Conservation (phyloP, 1,140 invertebrate genomes). For the Danaus melanippus region DNA sequence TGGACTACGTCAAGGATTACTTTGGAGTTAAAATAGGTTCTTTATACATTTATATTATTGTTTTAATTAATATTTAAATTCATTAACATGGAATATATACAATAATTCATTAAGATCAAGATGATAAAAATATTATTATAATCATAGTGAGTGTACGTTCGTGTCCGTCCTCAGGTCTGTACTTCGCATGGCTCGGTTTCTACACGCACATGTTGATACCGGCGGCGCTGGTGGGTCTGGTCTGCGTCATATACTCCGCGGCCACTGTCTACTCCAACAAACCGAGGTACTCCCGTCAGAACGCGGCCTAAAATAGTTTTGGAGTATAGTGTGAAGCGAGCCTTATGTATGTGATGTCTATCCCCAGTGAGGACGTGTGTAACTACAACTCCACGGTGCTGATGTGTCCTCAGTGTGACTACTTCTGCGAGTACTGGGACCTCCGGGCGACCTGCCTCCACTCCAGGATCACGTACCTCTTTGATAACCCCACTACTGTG, state of each 20-base stretch:
- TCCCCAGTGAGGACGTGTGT: constrained; percentile 87
- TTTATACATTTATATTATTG: neutral
- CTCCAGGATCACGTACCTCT: constrained; percentile 91
- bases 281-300: constrained; percentile 76
- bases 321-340: neutral
- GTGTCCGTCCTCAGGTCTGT: constrained; percentile 73
- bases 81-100: neutral
- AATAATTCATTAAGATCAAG: neutral
- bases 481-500: constrained; percentile 95
- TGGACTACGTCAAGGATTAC: constrained; percentile 91
- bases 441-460: constrained; percentile 90
- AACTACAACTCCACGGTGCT: constrained; percentile 68
- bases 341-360: constrained; percentile 9
- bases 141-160: neutral
- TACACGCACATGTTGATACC: constrained; percentile 95
- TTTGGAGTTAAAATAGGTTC: constrained; percentile 93
- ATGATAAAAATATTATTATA: too few relatives aligned
- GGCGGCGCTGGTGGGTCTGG: constrained; percentile 85
- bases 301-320: neutral
- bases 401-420: constrained; percentile 92
- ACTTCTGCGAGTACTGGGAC: constrained; percentile 90
- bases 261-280: constrained; percentile 80
- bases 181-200: constrained; percentile 98
- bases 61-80: neutral
- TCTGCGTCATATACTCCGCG: constrained; percentile 87